These are phyloP conservation scores for Xerus inauris DNA, from an alignment of 2,113 vertebrate genomes.

Conservation along the genomic window DNA sequence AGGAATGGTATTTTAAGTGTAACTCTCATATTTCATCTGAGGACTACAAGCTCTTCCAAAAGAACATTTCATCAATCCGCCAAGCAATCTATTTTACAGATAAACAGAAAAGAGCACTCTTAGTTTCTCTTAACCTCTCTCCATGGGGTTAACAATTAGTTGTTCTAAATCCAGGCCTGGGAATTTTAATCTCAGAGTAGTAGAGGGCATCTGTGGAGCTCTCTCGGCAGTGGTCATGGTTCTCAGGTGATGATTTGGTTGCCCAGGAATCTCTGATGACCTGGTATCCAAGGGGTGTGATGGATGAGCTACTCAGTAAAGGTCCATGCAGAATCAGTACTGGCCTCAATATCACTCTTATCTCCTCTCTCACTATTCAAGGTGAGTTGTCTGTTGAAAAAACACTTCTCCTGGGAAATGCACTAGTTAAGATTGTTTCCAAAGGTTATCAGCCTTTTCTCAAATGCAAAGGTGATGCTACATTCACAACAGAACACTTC, in stretches of 20 bases:
- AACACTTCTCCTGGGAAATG: neutral
- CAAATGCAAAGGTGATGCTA: neutral
- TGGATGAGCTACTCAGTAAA: neutral
- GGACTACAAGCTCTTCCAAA: neutral
- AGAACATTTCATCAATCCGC: slow-evolving; percentile 12
- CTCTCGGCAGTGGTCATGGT: neutral
- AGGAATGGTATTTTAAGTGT: slow-evolving; percentile 56
- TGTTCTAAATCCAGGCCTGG: neutral
- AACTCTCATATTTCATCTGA: slow-evolving; percentile 46
- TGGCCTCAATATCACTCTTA: neutral
- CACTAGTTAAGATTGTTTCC: neutral
- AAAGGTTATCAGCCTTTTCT: neutral
- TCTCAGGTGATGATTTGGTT: neutral
- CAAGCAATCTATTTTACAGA: slow-evolving; percentile 30
- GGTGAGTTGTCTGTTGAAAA: neutral
- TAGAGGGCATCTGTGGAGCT: neutral
- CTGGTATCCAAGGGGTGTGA: neutral
- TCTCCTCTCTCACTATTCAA: neutral
- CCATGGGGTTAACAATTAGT: neutral
- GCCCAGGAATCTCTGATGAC: neutral
- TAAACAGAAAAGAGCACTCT: neutral
- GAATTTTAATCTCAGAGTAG: neutral
- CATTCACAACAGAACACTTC: neutral
- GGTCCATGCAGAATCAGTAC: neutral
- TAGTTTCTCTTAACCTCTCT: neutral